Evolutionary conservation across 2,888 invertebrate genomes (phyloP), one percentile per base, ranked within the genome.

Genomic region (Glaucopsyche alexis): DNA sequence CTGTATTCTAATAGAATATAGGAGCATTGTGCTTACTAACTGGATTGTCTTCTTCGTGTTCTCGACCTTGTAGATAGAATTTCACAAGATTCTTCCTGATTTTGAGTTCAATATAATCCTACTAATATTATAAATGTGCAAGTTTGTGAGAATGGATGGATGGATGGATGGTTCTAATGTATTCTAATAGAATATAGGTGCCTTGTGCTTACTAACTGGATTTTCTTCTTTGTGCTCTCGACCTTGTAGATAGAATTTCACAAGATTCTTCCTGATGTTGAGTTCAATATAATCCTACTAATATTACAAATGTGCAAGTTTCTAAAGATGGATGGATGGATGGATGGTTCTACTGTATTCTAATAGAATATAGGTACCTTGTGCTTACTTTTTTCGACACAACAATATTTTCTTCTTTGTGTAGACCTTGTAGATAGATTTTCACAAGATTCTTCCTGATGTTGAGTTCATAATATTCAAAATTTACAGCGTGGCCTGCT

Each of bases 1-100:
- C 60, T 60, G 19, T 60, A 60, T 29, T 60, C 60, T 60, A 60
- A 60, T 60, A 60, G 60, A 60, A 29, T 6, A 29, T 47, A n/a
- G n/a, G 13, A 11, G 60, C 60, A 5, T 16, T 55, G 55, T 60
- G 60, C 29, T 29, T 5, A 11, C 13, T 60, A 55, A 55, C 52
- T 55, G 52, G 52, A 19, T 55, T 55, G 16, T 55, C 52, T 55
- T 16, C 52, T 55, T 55, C 16, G 19, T 16, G 52, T 16, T 19
- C 42, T 40, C 52, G 52, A 55, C 52, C 52, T 55, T 55, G 52
- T 2, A 3, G 19, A 55, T 55, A 55, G 52, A 55, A 16, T 16
- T 55, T 55, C 19, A 55, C 9, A 55, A 19, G 16, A 19, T 16
- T 50, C 6, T 50, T 50, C n/a, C 50, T 50, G 3, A 55, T 40